Evolutionary conservation across 2,888 invertebrate species (phyloP).

Genomic region (Empis stercorea): DNA sequence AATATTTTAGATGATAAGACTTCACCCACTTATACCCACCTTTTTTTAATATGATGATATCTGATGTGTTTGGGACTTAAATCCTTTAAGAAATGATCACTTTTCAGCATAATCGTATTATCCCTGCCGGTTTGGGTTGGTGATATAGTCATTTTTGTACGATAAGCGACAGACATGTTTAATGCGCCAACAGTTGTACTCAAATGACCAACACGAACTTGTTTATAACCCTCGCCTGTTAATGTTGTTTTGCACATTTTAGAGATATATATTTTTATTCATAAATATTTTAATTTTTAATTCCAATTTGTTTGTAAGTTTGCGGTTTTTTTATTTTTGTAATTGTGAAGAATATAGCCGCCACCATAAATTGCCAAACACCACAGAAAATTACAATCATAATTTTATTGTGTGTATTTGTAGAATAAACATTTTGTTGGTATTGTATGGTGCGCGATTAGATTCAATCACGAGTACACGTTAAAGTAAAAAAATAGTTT

Average conservation of each 20-base stretch:
- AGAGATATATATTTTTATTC: not conserved
- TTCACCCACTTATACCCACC: conserved; percentile 36
- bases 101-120: conserved; percentile 70
- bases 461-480: too few relatives aligned
- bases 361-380: too few relatives aligned
- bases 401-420: too few relatives aligned
- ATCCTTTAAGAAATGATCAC: conserved; percentile 76
- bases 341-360: not conserved
- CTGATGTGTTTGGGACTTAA: conserved; percentile 54
- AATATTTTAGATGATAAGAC: not conserved
- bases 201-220: conserved; percentile 71
- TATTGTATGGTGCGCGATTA: too few relatives aligned
- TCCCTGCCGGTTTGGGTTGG: conserved; percentile 60
- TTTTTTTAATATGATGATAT: conserved; percentile 34
- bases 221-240: conserved; percentile 66
- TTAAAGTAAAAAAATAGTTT: too few relatives aligned
- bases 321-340: not conserved
- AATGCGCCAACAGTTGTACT: conserved; percentile 78
- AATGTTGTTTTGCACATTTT: not conserved
- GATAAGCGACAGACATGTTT: conserved; percentile 67
- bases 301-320: too few relatives aligned
- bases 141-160: conserved; percentile 84
- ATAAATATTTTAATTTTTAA: too few relatives aligned
- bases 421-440: too few relatives aligned
- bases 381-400: too few relatives aligned